Evolutionary conservation across 1,140 invertebrate species (phyloP).

Genomic region (Atta colombica): DNA sequence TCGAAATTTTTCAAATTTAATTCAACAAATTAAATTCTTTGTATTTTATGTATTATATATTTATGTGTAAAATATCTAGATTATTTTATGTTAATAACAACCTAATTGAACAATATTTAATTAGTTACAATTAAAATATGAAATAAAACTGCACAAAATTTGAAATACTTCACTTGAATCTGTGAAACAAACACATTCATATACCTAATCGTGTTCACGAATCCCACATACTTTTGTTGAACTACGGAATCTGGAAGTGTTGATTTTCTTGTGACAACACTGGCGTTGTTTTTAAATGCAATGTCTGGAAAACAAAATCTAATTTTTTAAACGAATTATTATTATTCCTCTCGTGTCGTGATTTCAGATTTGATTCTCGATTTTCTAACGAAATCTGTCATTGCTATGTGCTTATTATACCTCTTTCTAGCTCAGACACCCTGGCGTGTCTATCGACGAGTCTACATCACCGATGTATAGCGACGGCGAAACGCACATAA

Average conservation of each 20-base stretch:
- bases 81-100: background rate
- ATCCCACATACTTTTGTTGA: conserved; percentile 42
- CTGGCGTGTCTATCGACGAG: conserved; percentile 10
- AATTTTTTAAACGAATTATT: background rate
- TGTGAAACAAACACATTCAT: background rate
- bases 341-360: conserved; percentile 4
- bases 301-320: background rate
- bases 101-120: background rate
- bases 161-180: background rate
- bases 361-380: conserved; percentile 28
- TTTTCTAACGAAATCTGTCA: conserved; percentile 6
- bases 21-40: background rate
- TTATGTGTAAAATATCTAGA: background rate
- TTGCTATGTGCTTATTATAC: background rate
- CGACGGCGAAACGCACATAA: conserved; percentile 5
- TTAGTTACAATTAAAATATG: background rate
- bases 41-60: background rate
- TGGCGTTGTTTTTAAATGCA: background rate
- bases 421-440: conserved; percentile 1
- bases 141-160: background rate
- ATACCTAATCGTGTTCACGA: background rate
- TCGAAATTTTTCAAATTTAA: background rate
- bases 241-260: background rate
- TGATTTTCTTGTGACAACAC: background rate
- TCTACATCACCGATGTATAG: conserved; percentile 32